Base-by-base conservation (phyloP, 2,797 vertebrate genomes). In the Hoplostethus mediterraneus region DNA sequence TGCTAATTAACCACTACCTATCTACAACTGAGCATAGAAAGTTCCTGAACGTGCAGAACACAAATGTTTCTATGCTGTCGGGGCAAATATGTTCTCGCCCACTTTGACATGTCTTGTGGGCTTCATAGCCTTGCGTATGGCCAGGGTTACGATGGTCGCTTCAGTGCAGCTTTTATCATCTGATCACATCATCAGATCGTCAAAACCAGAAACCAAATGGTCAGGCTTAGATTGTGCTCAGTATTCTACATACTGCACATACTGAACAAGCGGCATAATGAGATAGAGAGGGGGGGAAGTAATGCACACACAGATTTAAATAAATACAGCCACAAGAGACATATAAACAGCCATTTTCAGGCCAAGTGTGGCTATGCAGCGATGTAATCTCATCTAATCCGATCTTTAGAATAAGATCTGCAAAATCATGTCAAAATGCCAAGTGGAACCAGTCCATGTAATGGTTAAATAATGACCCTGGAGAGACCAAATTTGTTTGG, bases 401-500 rank as follows among this genome's bases (percentile, higher is more conserved):
- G 25, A 80, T 89, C 69, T 85, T 84, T 69, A 81, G 63, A 82
- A 63, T 81, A 47, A 13, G 14, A 47, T 47, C 45, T 47, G 1
- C 16, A 47, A 47, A 47, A 16, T 5, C 45, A 47, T 3, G 45
- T 16, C 25, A 21, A 52, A 52, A 52, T 52, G 49, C 49, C 49
- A 52, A 25, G 28, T 65, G n/a, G 70, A 71, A 78, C 77, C 76
- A 33, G 63, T 25, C 80, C 31, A 53, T 76, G 75, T 64, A 25
- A 75, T 2, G 4, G 67, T 77, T 87, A 81, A 83, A 87, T 81
- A 79, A 83, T 45, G 58, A 72, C 81, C 73, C 76, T 11, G 44
- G 61, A 84, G 83, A 85, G 75, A 55, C 66, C 38, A 47, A 64
- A 84, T 84, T 87, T 78, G 86, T 89, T 85, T 89, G 78, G 73